Evolutionary conservation across 2,113 vertebrate species (phyloP), one percentile per base, ranked within the genome.

Genomic region (Corydoras sp.): DNA sequence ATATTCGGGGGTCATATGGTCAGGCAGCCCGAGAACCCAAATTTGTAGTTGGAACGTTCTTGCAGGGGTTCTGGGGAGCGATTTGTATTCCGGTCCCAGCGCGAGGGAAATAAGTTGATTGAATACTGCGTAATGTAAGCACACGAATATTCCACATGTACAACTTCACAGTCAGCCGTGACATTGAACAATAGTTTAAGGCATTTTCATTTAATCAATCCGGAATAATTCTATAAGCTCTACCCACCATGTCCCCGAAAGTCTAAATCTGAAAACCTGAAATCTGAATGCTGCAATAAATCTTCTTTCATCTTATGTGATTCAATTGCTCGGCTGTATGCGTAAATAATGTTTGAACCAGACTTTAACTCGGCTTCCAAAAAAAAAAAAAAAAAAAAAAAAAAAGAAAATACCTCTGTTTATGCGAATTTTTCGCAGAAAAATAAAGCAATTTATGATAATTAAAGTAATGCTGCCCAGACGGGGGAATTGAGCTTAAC

Each of bases 371-470:
- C 18, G 18, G 18, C 18, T 24, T 24, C 29, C 11, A 54, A 11
- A 30, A 66, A 65, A 53, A 30, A 8, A 43, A 43, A 43, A 43
- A 43, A 43, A 43, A 43, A 43, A 35, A 35, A 35, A 35, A 3
- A 3, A 35, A 35, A 35, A 56, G 29, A 8, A 35, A n/a, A n/a
- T n/a, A 24, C 51, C 32, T 58, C 35, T 51, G 43, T 7, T n/a
- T 24, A 49, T 71, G 12, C 6, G 24, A 68, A 68, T 58, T 24
- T 78, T 79, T 80, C 61, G 71, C 65, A 64, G 62, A 56, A 72
- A 53, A 55, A 31, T 62, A 67, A 62, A 32, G 61, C 49, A n/a
- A 67, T 71, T 56, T 62, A 48, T 10, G 43, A 14, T 50, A 76
- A 71, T 67, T 49, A 59, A 76, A 66, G 24, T 51, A 60, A 72